Conservation (phyloP, 2,797 vertebrate genomes). For the Psittacula echo region DNA sequence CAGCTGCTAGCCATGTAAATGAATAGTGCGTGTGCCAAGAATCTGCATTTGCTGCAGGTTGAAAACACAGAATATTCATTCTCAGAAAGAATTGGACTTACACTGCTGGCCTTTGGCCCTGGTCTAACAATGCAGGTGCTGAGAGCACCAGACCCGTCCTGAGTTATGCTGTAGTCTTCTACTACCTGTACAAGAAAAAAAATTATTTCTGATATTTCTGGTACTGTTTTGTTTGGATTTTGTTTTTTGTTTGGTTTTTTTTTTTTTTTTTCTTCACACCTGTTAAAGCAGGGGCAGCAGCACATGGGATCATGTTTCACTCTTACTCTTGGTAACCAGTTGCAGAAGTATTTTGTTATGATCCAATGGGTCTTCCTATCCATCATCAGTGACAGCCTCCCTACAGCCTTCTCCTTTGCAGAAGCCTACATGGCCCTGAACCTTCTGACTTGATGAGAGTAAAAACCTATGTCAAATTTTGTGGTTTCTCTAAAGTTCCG, state of each 20-base stretch:
- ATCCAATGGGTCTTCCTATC: background rate
- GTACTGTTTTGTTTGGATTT: background rate
- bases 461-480: background rate
- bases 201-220: background rate
- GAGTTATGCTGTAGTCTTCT: constrained; percentile 18
- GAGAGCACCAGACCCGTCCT: background rate
- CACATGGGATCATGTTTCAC: background rate
- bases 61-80: background rate
- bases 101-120: constrained; percentile 35
- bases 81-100: constrained; percentile 25
- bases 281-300: background rate
- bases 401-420: background rate
- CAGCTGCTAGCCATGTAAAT: background rate
- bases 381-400: background rate
- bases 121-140: constrained; percentile 40
- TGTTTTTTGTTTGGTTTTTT: no score
- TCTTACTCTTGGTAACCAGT: background rate
- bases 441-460: background rate
- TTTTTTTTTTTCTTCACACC: background rate
- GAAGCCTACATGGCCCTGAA: background rate
- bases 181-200: constrained; percentile 54
- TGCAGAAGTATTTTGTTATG: background rate
- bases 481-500: background rate
- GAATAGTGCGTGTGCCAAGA: background rate
- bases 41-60: background rate